Conservation (phyloP, 1,140 invertebrate species). For the Eriocheir sinensis region DNA sequence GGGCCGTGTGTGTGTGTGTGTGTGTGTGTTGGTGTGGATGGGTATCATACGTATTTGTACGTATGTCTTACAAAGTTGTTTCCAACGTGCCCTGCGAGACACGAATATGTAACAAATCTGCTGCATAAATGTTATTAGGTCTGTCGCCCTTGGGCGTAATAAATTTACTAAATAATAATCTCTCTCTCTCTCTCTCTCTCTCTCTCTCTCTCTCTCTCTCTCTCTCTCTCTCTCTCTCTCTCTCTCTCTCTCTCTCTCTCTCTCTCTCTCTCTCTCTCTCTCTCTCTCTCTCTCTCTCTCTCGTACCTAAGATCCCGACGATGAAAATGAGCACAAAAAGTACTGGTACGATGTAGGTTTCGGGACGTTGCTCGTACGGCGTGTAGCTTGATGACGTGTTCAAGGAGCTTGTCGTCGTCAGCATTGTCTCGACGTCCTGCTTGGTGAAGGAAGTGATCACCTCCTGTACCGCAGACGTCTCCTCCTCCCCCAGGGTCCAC, state of each 20-base stretch:
- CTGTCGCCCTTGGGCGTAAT: too few species aligned
- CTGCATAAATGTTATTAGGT: too few species aligned
- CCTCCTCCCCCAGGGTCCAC: neutral
- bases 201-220: too few species aligned
- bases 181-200: too few species aligned
- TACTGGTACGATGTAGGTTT: neutral
- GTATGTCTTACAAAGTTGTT: too few species aligned
- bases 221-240: neutral
- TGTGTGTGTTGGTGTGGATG: too few species aligned
- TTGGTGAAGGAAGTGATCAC: neutral
- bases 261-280: conserved; percentile 15
- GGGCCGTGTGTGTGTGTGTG: too few species aligned
- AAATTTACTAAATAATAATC: too few species aligned
- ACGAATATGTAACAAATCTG: too few species aligned
- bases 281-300: conserved; percentile 4
- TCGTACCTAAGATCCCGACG: neutral
- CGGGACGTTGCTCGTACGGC: neutral
- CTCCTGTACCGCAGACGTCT: neutral
- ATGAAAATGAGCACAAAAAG: neutral
- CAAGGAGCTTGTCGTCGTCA: neutral
- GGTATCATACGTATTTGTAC: too few species aligned
- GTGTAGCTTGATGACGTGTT: neutral
- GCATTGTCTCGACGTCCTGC: neutral
- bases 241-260: conserved; percentile 22
- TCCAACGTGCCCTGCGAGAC: too few species aligned